Percentiles rank a stretch among this genome's conserved stretches.
Evolutionary conservation across 2,888 invertebrate species (phyloP).

Genomic region (Andrena camellia): DNA sequence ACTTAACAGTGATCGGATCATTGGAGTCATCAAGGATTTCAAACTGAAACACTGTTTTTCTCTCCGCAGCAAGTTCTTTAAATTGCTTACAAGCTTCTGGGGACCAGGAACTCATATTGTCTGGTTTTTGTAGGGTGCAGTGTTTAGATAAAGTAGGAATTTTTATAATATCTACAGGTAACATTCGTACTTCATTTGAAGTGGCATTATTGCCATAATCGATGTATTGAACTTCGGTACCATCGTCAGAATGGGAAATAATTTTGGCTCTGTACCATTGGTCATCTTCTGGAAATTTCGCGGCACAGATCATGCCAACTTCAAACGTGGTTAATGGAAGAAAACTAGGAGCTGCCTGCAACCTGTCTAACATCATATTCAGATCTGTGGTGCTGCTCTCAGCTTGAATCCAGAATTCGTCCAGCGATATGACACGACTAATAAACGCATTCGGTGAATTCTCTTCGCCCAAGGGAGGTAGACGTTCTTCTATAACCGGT

Average conservation of each 20-base stretch:
- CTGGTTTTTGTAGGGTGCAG: conserved; percentile 88
- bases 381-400: conserved; percentile 86
- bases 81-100: conserved; percentile 89
- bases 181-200: conserved; percentile 87
- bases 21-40: conserved; percentile 89
- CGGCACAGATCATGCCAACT: conserved; percentile 88
- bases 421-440: conserved; percentile 75
- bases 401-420: conserved; percentile 82
- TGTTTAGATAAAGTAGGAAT: conserved; percentile 88
- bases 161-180: conserved; percentile 88
- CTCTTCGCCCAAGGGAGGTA: conserved; percentile 81
- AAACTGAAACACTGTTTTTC: conserved; percentile 90
- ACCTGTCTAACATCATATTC: conserved; percentile 87
- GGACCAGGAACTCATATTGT: conserved; percentile 88
- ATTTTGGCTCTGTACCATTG: conserved; percentile 90
- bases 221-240: conserved; percentile 89
- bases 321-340: conserved; percentile 85
- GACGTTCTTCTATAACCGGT: conserved; percentile 70
- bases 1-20: conserved; percentile 89
- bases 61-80: conserved; percentile 89
- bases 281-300: conserved; percentile 88
- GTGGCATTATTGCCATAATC: conserved; percentile 90
- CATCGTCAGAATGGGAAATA: conserved; percentile 86
- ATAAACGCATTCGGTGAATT: conserved; percentile 73
- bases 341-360: conserved; percentile 87